These are phyloP conservation scores for Deroptyus accipitrinus DNA, from an alignment of 2,113 vertebrate species.

Conservation along the genomic window DNA sequence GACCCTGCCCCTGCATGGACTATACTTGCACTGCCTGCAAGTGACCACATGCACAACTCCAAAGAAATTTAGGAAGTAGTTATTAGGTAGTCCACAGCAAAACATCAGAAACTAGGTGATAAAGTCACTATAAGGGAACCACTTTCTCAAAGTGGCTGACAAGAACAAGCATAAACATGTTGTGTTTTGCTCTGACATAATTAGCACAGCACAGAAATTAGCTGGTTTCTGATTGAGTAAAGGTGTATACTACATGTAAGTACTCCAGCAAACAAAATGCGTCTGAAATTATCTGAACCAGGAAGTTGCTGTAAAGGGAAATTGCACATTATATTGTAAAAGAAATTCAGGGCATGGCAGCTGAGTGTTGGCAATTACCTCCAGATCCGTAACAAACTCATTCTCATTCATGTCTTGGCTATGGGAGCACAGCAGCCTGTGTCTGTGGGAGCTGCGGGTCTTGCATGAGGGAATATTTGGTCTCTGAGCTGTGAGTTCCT, in stretches of 20 bases:
- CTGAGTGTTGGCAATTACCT: constrained; percentile 12
- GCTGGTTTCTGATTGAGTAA: constrained; percentile 21
- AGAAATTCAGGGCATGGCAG: background rate
- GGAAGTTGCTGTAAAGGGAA: background rate
- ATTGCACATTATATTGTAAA: background rate
- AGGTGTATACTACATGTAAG: background rate
- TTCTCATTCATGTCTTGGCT: background rate
- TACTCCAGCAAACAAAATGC: constrained; percentile 11
- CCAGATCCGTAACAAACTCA: background rate
- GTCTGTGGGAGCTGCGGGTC: background rate
- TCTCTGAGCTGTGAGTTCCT: background rate
- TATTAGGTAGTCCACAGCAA: background rate
- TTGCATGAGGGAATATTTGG: background rate
- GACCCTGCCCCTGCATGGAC: background rate
- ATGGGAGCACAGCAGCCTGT: background rate
- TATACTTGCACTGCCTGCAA: background rate
- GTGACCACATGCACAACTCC: background rate
- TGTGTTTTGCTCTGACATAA: constrained; percentile 31
- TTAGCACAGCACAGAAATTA: constrained; percentile 41
- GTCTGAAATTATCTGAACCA: constrained; percentile 15
- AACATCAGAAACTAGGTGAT: background rate
- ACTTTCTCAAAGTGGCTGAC: constrained; percentile 3
- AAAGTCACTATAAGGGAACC: background rate
- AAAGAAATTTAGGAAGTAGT: background rate
- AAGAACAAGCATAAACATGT: background rate